Evolutionary conservation across 2,888 invertebrate genomes (phyloP).

Genomic region (Eremobia ochroleuca): DNA sequence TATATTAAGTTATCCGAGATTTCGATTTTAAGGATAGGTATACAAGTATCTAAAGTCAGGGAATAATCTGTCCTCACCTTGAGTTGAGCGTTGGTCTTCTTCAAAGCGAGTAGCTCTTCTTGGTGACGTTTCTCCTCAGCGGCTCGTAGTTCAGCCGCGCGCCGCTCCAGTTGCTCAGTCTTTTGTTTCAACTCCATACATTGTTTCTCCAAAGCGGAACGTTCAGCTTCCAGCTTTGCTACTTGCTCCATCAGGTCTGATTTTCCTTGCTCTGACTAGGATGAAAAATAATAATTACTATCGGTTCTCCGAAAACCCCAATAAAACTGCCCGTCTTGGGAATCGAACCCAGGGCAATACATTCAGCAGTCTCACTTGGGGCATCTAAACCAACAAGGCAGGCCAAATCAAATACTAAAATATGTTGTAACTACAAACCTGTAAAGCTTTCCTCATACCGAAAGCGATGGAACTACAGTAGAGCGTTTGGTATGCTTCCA

Average conservation of each 20-base stretch:
- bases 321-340: background rate
- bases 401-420: background rate
- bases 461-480: constrained; percentile 99
- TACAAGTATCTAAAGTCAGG: background rate
- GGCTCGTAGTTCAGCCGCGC: constrained; percentile 95
- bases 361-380: background rate
- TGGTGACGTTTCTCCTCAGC: constrained; percentile 98
- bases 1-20: background rate
- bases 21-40: background rate
- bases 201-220: constrained; percentile 92
- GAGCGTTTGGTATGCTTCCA: constrained; percentile 98
- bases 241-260: constrained; percentile 95
- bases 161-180: constrained; percentile 95
- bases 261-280: constrained; percentile 95
- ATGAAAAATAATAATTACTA: background rate
- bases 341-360: background rate
- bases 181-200: constrained; percentile 91
- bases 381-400: background rate
- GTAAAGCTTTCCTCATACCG: constrained; percentile 99
- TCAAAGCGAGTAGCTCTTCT: constrained; percentile 97
- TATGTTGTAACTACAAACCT: constrained; percentile 87
- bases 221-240: constrained; percentile 93
- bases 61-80: constrained; percentile 90
- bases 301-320: background rate
- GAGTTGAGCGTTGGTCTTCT: constrained; percentile 98